phyloP scores from a whole-genome alignment of 2,113 vertebrate species.

The Oxygymnocypris stewartii region DNA sequence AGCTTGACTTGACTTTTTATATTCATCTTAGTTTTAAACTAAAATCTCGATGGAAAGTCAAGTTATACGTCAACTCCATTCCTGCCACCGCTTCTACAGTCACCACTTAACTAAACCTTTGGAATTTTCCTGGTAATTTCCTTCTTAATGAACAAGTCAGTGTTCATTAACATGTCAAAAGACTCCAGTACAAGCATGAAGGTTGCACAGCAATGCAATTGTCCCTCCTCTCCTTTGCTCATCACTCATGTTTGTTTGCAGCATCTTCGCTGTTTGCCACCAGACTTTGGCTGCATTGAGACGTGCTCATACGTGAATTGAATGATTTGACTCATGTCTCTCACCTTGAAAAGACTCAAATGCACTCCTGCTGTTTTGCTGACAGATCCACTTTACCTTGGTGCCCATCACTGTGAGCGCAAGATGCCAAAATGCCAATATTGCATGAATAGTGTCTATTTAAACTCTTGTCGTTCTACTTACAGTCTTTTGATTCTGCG shows the following conservation, averaged over 20 bases:
- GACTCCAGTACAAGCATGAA: conserved; percentile 3
- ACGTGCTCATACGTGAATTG: conserved; percentile 42
- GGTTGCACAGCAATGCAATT: not conserved
- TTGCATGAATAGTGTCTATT: conserved; percentile 51
- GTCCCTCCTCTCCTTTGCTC: conserved; percentile 9
- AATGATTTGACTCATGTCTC: conserved; percentile 43
- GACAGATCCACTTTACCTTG: conserved; percentile 33
- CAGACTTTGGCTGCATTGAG: conserved; percentile 47
- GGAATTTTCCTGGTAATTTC: not conserved
- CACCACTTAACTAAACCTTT: not conserved
- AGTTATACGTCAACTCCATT: not conserved
- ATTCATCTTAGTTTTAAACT: not conserved
- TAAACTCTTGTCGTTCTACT: conserved; percentile 46
- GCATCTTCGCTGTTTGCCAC: conserved; percentile 31
- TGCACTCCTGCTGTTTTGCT: conserved; percentile 43
- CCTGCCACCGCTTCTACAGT: not conserved
- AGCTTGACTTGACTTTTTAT: not conserved
- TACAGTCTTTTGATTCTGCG: conserved; percentile 22
- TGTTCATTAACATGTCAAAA: conserved; percentile 23
- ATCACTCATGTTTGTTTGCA: conserved; percentile 27
- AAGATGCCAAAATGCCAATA: conserved; percentile 39
- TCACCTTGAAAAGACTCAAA: conserved; percentile 53
- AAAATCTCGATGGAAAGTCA: not conserved
- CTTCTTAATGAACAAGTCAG: not conserved
- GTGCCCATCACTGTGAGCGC: conserved; percentile 36